Percentiles rank a stretch among this genome's conserved stretches.
Conservation (phyloP, 2,797 vertebrate genomes). For the Gallinago nigripennis region DNA sequence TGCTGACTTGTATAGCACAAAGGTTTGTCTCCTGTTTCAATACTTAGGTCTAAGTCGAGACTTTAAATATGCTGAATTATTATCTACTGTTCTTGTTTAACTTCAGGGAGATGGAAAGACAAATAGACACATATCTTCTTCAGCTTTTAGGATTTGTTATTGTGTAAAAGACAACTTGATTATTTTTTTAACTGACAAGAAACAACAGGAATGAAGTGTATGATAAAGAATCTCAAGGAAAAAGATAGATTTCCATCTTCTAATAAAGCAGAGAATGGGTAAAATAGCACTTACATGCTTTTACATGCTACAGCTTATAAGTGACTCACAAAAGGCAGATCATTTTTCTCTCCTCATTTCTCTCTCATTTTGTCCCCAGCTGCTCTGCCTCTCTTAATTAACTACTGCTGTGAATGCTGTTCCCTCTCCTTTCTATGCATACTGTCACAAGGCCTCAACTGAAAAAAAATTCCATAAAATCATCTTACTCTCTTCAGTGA, state of each 20-base stretch:
- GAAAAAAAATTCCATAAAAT: not conserved
- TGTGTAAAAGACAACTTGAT: not conserved
- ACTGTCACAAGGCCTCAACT: not conserved
- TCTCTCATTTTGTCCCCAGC: not conserved
- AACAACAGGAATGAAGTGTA: not conserved
- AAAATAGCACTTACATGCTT: not conserved
- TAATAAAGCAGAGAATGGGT: not conserved
- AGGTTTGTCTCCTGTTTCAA: not conserved
- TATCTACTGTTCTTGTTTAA: not conserved
- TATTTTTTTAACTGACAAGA: not conserved
- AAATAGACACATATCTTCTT: not conserved
- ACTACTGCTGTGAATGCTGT: not conserved
- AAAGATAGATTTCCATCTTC: not conserved
- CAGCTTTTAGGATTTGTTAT: not conserved
- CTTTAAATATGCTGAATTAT: not conserved
- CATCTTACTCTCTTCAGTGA: not conserved
- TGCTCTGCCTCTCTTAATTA: constrained; percentile 20
- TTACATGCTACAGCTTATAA: not conserved
- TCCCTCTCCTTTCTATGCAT: not conserved
- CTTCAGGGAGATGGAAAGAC: not conserved
- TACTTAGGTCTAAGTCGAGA: not conserved
- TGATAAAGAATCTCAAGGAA: not conserved
- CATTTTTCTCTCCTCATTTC: not conserved
- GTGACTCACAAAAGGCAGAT: not conserved
- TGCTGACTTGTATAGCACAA: not conserved